A percentile compares a stretch with the other conserved stretches of the same genome.
These are phyloP conservation scores for Equus quagga DNA, from an alignment of 2,113 vertebrate species.

Conservation along the genomic window DNA sequence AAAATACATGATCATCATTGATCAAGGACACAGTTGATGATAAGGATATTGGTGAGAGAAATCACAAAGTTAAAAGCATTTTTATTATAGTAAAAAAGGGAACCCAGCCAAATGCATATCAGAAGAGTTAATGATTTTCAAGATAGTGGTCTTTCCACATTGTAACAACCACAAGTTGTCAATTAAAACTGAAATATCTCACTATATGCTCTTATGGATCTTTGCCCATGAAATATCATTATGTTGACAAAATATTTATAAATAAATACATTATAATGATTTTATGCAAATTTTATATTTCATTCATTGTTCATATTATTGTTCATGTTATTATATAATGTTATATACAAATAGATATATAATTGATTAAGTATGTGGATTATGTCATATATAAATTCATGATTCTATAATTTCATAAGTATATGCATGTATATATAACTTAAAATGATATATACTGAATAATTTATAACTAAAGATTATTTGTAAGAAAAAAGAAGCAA, in stretches of 20 bases:
- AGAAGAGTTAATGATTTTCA: neutral
- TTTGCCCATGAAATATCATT: neutral
- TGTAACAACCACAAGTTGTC: neutral
- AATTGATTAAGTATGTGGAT: neutral
- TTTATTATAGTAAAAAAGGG: neutral
- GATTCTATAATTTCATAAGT: neutral
- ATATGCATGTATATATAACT: neutral
- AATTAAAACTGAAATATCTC: neutral
- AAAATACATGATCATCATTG: neutral
- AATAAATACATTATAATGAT: neutral
- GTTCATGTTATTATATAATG: neutral
- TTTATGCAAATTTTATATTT: neutral
- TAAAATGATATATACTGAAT: neutral
- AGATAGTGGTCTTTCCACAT: neutral
- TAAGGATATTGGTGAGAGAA: neutral
- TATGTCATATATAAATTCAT: neutral
- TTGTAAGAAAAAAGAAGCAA: neutral
- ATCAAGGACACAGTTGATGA: neutral
- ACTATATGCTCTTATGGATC: neutral
- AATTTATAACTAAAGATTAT: neutral
- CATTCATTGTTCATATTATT: neutral
- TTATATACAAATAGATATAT: neutral
- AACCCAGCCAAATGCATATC: neutral
- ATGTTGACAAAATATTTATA: neutral
- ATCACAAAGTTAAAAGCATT: neutral